These are phyloP conservation scores for Strongylocentrotus purpuratus DNA, from an alignment of 35 echinoderm and acorn worm genomes.

Conservation along the genomic window DNA sequence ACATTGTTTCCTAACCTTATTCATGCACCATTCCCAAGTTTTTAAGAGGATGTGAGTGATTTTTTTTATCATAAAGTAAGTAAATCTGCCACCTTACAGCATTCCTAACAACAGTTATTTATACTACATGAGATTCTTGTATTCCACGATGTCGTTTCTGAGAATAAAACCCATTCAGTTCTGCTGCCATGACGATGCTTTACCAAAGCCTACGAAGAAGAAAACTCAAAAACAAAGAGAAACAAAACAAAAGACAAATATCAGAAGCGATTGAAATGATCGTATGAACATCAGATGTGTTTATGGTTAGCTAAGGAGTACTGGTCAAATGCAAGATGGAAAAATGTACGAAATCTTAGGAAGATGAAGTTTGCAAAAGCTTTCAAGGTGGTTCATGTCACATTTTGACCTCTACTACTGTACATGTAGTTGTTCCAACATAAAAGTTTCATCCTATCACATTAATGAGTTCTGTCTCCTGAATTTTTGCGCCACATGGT, in stretches of 20 bases:
- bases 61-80: not conserved
- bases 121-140: not conserved
- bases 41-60: not conserved
- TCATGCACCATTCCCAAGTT: not conserved
- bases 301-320: not conserved
- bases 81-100: not conserved
- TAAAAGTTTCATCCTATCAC: not conserved
- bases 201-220: not conserved
- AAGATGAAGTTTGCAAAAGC: not conserved
- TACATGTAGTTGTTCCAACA: not conserved
- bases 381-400: not conserved
- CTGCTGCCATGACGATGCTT: not conserved
- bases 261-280: not conserved
- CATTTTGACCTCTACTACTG: not conserved
- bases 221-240: conserved; percentile 5
- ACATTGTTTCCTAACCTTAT: not conserved
- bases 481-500: not conserved
- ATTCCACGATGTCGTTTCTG: not conserved
- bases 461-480: not conserved
- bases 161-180: not conserved
- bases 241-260: conserved; percentile 4
- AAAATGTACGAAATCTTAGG: not conserved
- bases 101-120: not conserved
- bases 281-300: not conserved
- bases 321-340: not conserved